Evolutionary conservation across 2,113 vertebrate genomes (phyloP).

Genomic region (Cololabis saira): DNA sequence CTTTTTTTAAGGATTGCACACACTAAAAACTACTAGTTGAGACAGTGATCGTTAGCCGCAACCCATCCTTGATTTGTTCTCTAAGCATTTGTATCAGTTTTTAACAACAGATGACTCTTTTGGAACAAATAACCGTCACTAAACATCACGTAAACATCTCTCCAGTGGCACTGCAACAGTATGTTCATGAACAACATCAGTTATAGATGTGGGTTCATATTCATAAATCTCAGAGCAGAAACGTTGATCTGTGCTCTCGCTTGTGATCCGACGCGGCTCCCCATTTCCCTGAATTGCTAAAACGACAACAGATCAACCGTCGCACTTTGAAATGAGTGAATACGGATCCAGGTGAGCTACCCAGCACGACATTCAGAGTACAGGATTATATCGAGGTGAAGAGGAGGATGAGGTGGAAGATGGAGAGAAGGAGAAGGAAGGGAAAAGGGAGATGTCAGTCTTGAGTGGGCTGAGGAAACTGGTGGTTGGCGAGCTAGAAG

Average conservation of each 20-base stretch:
- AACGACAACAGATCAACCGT: constrained; percentile 13
- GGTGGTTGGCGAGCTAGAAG: constrained; percentile 44
- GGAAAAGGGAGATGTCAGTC: constrained; percentile 57
- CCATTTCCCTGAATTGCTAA: neutral
- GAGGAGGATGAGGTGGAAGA: constrained; percentile 41
- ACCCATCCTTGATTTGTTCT: neutral
- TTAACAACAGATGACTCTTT: constrained; percentile 29
- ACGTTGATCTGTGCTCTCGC: constrained; percentile 1
- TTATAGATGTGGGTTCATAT: constrained; percentile 47
- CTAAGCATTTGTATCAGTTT: neutral
- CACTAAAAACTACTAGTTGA: neutral
- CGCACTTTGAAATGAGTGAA: constrained; percentile 34
- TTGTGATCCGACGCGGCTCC: neutral
- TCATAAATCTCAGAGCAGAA: constrained; percentile 37
- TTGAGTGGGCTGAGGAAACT: constrained; percentile 67
- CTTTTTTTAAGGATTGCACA: constrained; percentile 5
- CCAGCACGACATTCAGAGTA: constrained; percentile 68
- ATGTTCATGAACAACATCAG: constrained; percentile 59
- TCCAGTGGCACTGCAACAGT: constrained; percentile 60
- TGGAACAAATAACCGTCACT: constrained; percentile 56
- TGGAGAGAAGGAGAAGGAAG: constrained; percentile 20
- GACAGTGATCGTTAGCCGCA: neutral
- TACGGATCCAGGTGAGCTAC: constrained; percentile 60
- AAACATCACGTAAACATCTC: constrained; percentile 60
- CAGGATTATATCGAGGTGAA: constrained; percentile 60